Conservation (phyloP, 2,113 vertebrate genomes). For the Myotis yumanensis region DNA sequence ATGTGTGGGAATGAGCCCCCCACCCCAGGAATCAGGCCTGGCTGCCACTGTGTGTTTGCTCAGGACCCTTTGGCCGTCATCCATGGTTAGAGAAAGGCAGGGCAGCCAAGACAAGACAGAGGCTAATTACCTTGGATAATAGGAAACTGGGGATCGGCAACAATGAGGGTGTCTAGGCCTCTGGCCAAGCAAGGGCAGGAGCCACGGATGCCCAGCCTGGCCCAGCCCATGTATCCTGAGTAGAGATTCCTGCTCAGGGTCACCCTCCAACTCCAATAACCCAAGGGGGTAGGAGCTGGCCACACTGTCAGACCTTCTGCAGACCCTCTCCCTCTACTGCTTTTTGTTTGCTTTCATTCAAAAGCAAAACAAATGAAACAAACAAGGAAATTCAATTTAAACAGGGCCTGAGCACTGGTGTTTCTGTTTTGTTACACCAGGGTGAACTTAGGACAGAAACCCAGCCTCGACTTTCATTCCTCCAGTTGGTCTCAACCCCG, state of each 20-base stretch:
- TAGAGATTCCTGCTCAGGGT: neutral
- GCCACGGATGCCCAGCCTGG: neutral
- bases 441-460: conserved; percentile 66
- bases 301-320: conserved; percentile 42
- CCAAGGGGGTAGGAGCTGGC: conserved; percentile 47
- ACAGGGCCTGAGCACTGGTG: conserved; percentile 56
- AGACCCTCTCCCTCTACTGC: conserved; percentile 24
- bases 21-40: conserved; percentile 71
- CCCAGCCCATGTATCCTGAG: neutral
- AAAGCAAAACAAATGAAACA: conserved; percentile 77
- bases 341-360: conserved; percentile 77
- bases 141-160: conserved; percentile 56
- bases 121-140: conserved; percentile 72
- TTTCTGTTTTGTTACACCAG: conserved; percentile 77
- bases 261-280: neutral
- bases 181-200: conserved; percentile 42
- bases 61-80: conserved; percentile 59
- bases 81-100: conserved; percentile 76
- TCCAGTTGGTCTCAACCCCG: conserved; percentile 60
- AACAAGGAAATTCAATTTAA: conserved; percentile 81
- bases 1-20: conserved; percentile 52
- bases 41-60: conserved; percentile 47
- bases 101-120: conserved; percentile 70
- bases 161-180: conserved; percentile 40
- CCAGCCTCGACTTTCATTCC: conserved; percentile 77